Percentiles rank a stretch among this genome's conserved stretches.
Evolutionary conservation across 2,797 vertebrate genomes (phyloP).

Genomic region (Cossypha polioptera): DNA sequence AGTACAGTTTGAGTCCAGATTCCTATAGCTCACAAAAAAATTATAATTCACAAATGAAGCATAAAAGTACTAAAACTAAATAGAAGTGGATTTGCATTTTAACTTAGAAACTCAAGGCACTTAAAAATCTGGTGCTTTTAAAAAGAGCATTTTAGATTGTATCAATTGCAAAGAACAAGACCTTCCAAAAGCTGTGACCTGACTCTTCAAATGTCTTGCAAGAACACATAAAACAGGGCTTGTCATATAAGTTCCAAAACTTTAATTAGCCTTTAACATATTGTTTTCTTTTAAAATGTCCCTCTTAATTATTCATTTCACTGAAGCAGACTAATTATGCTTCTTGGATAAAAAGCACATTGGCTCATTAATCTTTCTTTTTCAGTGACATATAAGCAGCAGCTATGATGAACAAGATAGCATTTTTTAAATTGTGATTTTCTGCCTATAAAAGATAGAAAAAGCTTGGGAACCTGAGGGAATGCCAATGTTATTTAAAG

Average conservation of each 20-base stretch:
- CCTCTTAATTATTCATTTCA: slow-evolving; percentile 30
- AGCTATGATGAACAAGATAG: background rate
- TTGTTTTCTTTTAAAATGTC: slow-evolving; percentile 14
- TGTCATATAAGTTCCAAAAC: background rate
- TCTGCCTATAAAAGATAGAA: background rate
- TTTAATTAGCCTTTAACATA: slow-evolving; percentile 23
- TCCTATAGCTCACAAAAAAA: background rate
- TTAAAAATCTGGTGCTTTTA: background rate
- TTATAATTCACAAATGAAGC: background rate
- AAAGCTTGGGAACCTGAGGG: background rate
- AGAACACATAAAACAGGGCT: background rate
- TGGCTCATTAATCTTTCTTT: slow-evolving; percentile 33
- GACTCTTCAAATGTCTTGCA: background rate
- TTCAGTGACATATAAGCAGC: slow-evolving; percentile 9
- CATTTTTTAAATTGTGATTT: background rate
- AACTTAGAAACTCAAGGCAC: background rate
- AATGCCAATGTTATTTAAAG: background rate
- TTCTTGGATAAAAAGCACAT: slow-evolving; percentile 23
- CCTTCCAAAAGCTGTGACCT: background rate
- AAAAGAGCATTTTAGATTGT: background rate
- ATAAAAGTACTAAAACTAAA: background rate
- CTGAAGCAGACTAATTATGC: slow-evolving; percentile 2
- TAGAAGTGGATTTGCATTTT: background rate
- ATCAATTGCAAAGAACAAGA: background rate
- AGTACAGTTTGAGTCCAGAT: background rate